A percentile compares a stretch with the other conserved stretches of the same genome.
Conservation (phyloP, 1,140 invertebrate genomes). For the Subanguina moxae region DNA sequence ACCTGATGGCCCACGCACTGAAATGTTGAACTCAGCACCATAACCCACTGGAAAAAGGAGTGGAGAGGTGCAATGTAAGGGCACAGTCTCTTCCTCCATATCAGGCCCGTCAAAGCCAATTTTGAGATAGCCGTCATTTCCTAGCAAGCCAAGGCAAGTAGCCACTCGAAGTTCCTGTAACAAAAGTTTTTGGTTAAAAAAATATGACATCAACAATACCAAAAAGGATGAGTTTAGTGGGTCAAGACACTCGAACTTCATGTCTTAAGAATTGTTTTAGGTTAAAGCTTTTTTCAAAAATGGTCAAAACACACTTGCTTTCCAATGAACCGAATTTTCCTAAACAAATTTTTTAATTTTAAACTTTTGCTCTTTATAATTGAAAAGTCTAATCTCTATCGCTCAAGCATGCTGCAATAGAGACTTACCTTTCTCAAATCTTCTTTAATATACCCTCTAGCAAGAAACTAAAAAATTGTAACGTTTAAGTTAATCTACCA, state of each 20-base stretch:
- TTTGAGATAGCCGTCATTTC: slow-evolving; percentile 37
- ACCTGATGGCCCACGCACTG: slow-evolving; percentile 20
- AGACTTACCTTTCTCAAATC: too few species aligned
- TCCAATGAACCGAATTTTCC: slow-evolving; percentile 1
- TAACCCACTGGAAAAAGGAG: slow-evolving; percentile 31
- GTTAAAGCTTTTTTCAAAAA: not conserved
- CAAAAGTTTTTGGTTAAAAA: too few species aligned
- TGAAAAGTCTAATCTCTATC: too few species aligned
- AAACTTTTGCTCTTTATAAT: too few species aligned
- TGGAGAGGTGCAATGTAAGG: slow-evolving; percentile 26
- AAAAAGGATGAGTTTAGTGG: slow-evolving; percentile 34
- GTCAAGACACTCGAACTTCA: slow-evolving; percentile 46
- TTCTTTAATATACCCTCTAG: too few species aligned
- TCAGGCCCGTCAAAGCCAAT: slow-evolving; percentile 46
- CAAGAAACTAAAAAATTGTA: too few species aligned
- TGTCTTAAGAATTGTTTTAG: slow-evolving; percentile 11
- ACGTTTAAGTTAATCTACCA: too few species aligned
- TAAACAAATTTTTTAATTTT: not conserved
- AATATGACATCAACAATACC: not conserved
- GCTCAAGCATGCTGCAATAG: too few species aligned
- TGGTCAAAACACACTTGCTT: not conserved
- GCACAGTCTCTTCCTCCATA: slow-evolving; percentile 35
- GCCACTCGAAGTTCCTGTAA: slow-evolving; percentile 28
- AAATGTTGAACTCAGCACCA: slow-evolving; percentile 22
- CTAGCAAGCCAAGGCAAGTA: slow-evolving; percentile 28